These are phyloP conservation scores for Agrochola circellaris DNA, from an alignment of 2,888 invertebrate species.

Conservation along the genomic window DNA sequence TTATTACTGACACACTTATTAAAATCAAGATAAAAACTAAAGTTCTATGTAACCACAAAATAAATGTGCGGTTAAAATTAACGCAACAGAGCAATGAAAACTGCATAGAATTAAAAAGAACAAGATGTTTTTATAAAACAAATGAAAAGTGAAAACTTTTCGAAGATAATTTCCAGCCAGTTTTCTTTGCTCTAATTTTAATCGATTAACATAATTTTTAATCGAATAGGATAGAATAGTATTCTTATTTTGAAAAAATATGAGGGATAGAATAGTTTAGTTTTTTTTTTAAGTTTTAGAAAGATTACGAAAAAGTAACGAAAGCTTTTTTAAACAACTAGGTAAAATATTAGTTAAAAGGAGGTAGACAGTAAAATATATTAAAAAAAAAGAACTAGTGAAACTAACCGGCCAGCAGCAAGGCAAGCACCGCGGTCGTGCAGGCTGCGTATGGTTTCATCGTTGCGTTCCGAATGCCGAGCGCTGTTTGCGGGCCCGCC, in stretches of 20 bases:
- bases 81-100: slow-evolving; percentile 7
- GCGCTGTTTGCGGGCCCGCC: slow-evolving; percentile 72
- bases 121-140: slow-evolving; percentile 1
- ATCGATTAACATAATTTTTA: neutral
- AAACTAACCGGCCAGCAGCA: slow-evolving; percentile 84
- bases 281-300: neutral
- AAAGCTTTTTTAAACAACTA: neutral
- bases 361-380: slow-evolving; percentile 17
- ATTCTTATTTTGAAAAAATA: neutral
- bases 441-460: slow-evolving; percentile 81
- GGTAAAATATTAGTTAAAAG: neutral
- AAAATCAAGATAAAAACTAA: neutral
- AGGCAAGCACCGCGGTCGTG: slow-evolving; percentile 77
- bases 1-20: slow-evolving; percentile 16
- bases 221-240: neutral
- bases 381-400: slow-evolving; percentile 52
- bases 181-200: neutral
- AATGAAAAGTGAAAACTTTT: slow-evolving; percentile 28
- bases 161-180: slow-evolving; percentile 15
- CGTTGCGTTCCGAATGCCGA: slow-evolving; percentile 81
- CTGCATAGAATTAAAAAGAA: neutral
- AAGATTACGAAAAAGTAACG: neutral
- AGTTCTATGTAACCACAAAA: neutral
- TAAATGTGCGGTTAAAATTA: neutral
- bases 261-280: neutral